Base-by-base conservation (phyloP, 1,140 invertebrate species). In the Acarapis woodi region DNA sequence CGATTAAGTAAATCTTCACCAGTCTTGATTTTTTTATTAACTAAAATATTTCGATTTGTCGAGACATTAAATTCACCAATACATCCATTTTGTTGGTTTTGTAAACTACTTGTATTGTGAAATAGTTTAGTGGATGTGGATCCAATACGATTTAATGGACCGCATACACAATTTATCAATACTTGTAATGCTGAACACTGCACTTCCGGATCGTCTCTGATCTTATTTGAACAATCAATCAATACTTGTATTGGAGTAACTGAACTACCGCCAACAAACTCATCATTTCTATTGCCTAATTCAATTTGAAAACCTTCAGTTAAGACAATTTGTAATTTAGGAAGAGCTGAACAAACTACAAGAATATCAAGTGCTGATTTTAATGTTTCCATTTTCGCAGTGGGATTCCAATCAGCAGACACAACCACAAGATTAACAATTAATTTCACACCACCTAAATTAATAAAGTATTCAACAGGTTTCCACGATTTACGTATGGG, bases 141-240 rank as follows among this genome's bases (percentile, higher is more conserved):
- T 32, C 65, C 65, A 39, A 66, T 56, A 63, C 69, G 46, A 46
- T 19, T 38, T 4, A 79, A 66, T 1, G 83, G 80, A 10, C 77
- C 77, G 58, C 82, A 90, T 3, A 88, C 77, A 57, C 79, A 85
- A 52, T 87, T 88, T 31, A 80, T 73, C 20, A 93, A 62, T 8
- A 83, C 71, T 45, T 71, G 67, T 0, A 93, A 57, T 0, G 83
- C 82, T 0, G 82, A 71, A 49, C 77, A 74, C 50, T 87, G 73
- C 0, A 90, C 79, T 50, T 93, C 83, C 0, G 79, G 64, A 50
- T 88, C 80, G 3, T 66, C 62, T 0, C 80, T 67, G 21, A 83
- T 73, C 29, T 25, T 30, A 52, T n/a, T n/a, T n/a, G n/a, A n/a
- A n/a, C n/a, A n/a, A n/a, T n/a, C n/a, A n/a, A n/a, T n/a, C n/a